Base-by-base conservation (phyloP, 2,797 vertebrate genomes). In the Mionectes olivaceus region DNA sequence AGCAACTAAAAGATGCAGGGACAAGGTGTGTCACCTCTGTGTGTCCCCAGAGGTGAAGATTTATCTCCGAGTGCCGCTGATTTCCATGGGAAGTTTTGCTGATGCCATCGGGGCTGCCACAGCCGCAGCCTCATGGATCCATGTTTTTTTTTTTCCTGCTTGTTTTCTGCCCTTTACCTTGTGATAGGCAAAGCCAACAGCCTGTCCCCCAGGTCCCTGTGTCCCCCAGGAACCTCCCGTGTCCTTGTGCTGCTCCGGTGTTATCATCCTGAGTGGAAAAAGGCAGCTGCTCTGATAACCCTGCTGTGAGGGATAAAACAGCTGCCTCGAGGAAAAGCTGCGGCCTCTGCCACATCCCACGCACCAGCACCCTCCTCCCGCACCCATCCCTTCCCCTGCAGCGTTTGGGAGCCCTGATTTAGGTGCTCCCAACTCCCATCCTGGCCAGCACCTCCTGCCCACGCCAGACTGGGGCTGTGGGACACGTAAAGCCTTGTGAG, bases 351-450 rank as follows among this genome's bases (percentile, higher is more conserved):
- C 53, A 6, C n/a, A 56, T 55, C 61, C 60, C 43, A 4, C 79
- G 2, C 73, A 23, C 24, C 79, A 23, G 60, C 60, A 28, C 13
- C 52, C 8, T 33, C 18, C 21, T 35, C 37, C 65, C 5, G 43
- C 46, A 59, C 18, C 57, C 77, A n/a, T 27, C 57, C 15, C 25
- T 23, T 9, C 16, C 46, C 43, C 35, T 19, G 63, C 17, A 14
- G 0, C 1, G 19, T 15, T 52, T 52, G 24, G 7, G 13, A 55
- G 9, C 13, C 24, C 25, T 24, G 24, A 21, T 2, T 13, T 7
- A 24, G 6, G 9, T 4, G 10, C 4, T 61, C 10, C 30, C 44
- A 28, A 13, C 17, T n/a, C 56, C 59, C 7, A 2, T 3, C 44
- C 43, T 4, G 32, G 32, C 67, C 7, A 1, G 32, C 23, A 41